These are phyloP conservation scores for Acomys russatus DNA, from an alignment of 2,797 vertebrate species.

Conservation along the genomic window DNA sequence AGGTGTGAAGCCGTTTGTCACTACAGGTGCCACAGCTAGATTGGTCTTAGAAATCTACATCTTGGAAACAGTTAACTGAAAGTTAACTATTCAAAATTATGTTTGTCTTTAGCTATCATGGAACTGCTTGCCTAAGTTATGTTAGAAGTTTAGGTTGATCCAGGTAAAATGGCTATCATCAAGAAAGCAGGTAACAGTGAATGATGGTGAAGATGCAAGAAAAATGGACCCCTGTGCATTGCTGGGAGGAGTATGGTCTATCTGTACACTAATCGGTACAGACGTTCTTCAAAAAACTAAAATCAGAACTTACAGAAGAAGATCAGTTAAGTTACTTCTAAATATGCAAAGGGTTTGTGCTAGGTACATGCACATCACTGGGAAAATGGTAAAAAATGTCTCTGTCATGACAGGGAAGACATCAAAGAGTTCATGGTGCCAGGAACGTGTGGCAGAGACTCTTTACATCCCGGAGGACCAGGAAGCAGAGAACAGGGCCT, in stretches of 20 bases:
- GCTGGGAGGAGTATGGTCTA: background rate
- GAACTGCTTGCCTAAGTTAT: background rate
- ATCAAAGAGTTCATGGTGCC: background rate
- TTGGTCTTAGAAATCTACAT: background rate
- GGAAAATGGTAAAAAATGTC: background rate
- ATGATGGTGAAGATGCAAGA: background rate
- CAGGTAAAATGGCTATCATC: background rate
- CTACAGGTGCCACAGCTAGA: background rate
- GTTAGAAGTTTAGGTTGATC: background rate
- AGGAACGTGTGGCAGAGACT: background rate
- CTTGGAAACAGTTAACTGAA: constrained; percentile 5
- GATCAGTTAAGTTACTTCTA: background rate
- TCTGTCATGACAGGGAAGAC: background rate
- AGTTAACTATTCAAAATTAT: background rate
- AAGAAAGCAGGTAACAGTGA: background rate
- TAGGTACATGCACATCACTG: background rate
- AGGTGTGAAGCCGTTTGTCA: background rate
- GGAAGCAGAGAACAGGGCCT: background rate
- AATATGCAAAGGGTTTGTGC: background rate
- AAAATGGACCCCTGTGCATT: background rate
- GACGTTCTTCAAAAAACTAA: background rate
- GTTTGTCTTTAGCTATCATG: background rate
- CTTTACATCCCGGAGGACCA: background rate
- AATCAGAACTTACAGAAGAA: background rate
- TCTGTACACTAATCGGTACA: background rate